phyloP scores from a whole-genome alignment of 30 jellyfish, hydroid and myxozoan species.

The Sanderia malayensis region DNA sequence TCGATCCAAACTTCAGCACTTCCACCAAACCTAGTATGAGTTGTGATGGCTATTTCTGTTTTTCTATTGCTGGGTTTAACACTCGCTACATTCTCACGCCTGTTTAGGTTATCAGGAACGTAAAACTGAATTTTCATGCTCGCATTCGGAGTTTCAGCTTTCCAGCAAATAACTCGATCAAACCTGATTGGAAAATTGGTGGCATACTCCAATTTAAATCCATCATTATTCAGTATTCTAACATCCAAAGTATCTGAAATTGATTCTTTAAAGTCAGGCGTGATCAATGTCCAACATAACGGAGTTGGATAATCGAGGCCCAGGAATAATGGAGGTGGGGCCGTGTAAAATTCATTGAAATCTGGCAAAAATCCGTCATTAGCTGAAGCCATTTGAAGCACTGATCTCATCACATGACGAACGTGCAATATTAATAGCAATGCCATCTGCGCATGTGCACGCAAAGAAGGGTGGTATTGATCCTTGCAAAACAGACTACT shows the following conservation, averaged over 20 bases:
- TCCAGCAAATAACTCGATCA: slow-evolving; percentile 96
- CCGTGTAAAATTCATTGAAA: slow-evolving; percentile 45
- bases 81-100: neutral
- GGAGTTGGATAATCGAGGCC: slow-evolving; percentile 97
- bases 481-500: slow-evolving; percentile 83
- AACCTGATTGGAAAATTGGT: slow-evolving; percentile 95
- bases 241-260: slow-evolving; percentile 68
- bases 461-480: slow-evolving; percentile 93
- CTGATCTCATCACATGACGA: slow-evolving; percentile 99
- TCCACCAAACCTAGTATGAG: slow-evolving; percentile 97
- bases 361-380: slow-evolving; percentile 81
- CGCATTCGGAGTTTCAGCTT: slow-evolving; percentile 81
- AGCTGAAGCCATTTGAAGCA: slow-evolving; percentile 78
- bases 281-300: slow-evolving; percentile 92
- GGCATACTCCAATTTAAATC: slow-evolving; percentile 93
- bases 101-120: slow-evolving; percentile 39
- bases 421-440: slow-evolving; percentile 78
- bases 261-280: slow-evolving; percentile 83
- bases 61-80: slow-evolving; percentile 12
- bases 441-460: slow-evolving; percentile 98
- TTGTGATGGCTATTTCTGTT: slow-evolving; percentile 84
- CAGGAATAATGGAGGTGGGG: slow-evolving; percentile 91
- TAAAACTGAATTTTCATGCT: slow-evolving; percentile 65
- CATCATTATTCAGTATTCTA: slow-evolving; percentile 61
- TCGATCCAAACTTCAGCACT: slow-evolving; percentile 94